Conservation (phyloP, 1,140 invertebrate genomes). For the Heliconius himera region DNA sequence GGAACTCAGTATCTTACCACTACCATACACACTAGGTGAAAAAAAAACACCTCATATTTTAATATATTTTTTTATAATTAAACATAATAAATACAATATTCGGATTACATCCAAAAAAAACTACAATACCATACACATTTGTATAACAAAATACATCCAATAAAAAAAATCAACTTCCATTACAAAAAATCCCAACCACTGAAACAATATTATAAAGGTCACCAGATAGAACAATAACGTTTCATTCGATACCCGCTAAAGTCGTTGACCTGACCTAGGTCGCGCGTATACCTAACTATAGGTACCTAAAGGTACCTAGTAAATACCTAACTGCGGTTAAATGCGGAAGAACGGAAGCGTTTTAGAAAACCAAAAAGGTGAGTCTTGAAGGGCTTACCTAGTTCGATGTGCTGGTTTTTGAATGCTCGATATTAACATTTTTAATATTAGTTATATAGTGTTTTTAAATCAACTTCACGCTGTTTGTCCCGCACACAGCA, state of each 20-base stretch:
- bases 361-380: neutral
- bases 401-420: neutral
- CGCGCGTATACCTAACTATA: conserved; percentile 7
- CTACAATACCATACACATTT: too few relatives aligned
- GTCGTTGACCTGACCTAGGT: conserved; percentile 23
- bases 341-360: conserved; percentile 6
- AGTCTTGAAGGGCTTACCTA: neutral
- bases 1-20: too few relatives aligned
- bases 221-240: neutral
- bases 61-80: too few relatives aligned
- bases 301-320: neutral
- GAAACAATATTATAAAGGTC: neutral
- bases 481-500: too few relatives aligned
- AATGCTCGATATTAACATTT: neutral
- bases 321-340: neutral
- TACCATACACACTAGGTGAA: too few relatives aligned
- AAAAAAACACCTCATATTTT: too few relatives aligned
- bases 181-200: neutral
- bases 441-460: too few relatives aligned
- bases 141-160: too few relatives aligned
- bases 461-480: too few relatives aligned
- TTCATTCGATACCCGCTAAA: conserved; percentile 11
- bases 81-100: too few relatives aligned
- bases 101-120: too few relatives aligned
- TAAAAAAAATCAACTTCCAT: neutral